Evolutionary conservation across 2,113 vertebrate species (phyloP).

Genomic region (Oreochromis niloticus): DNA sequence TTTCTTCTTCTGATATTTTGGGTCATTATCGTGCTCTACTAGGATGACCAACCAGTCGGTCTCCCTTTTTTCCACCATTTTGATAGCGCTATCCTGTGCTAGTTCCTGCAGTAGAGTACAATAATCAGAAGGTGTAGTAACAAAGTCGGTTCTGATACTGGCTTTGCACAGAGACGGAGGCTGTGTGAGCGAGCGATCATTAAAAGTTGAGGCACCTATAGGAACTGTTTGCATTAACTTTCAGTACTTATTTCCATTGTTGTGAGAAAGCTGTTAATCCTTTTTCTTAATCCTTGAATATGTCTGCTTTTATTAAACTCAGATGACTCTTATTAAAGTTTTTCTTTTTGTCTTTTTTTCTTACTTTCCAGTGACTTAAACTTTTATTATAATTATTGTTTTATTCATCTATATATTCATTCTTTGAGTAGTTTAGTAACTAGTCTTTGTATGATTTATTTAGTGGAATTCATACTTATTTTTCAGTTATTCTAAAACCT

Average conservation of each 20-base stretch:
- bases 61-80: neutral
- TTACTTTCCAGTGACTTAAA: neutral
- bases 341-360: neutral
- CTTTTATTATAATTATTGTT: neutral
- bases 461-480: neutral
- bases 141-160: neutral
- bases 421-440: neutral
- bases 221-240: neutral
- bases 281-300: neutral
- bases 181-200: neutral
- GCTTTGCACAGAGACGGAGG: neutral
- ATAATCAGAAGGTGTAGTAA: neutral
- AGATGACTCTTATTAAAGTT: neutral
- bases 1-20: neutral
- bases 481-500: neutral
- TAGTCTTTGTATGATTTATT: neutral
- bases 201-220: neutral
- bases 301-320: neutral
- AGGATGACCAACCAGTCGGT: neutral
- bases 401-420: neutral
- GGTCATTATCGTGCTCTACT: neutral
- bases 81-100: neutral
- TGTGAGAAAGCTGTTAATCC: neutral
- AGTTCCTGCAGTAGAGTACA: neutral
- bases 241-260: neutral